Conservation (phyloP, 2,888 invertebrate genomes). For the Monoplex corrugatus region DNA sequence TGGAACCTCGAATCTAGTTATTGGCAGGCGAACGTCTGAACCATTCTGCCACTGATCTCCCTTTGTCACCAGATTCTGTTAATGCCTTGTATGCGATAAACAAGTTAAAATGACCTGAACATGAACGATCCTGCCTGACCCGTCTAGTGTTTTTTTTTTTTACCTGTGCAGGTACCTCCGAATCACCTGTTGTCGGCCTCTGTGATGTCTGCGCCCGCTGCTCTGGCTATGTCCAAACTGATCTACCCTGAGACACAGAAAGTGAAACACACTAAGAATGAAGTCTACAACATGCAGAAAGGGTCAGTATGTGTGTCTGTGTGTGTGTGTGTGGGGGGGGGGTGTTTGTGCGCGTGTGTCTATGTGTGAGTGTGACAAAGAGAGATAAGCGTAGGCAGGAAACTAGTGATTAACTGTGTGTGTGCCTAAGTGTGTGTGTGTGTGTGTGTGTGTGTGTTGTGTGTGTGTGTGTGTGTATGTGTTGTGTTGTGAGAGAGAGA, state of each 20-base stretch:
- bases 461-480: neutral
- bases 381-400: too few species aligned
- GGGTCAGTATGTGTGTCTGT: constrained; percentile 62
- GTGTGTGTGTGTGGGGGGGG: neutral
- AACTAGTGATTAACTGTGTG: neutral
- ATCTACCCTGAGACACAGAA: constrained; percentile 93
- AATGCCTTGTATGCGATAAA: too few species aligned
- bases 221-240: constrained; percentile 94
- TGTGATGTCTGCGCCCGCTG: constrained; percentile 98
- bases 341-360: neutral
- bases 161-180: constrained; percentile 82
- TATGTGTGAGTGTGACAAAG: neutral
- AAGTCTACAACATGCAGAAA: constrained; percentile 87
- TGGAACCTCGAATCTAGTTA: too few species aligned
- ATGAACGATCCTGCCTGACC: too few species aligned
- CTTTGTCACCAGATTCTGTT: too few species aligned
- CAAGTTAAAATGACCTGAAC: too few species aligned
- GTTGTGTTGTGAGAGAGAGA: too few species aligned
- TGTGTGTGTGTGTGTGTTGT: neutral
- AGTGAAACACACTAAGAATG: constrained; percentile 87
- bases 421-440: neutral
- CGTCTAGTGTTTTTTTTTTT: neutral
- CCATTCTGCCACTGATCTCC: too few species aligned
- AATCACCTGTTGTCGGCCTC: constrained; percentile 95
- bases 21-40: too few species aligned